Evolutionary conservation across 2,797 vertebrate genomes (phyloP), one percentile per base, ranked within the genome.

Genomic region (Ctenopoma kingsleyae): DNA sequence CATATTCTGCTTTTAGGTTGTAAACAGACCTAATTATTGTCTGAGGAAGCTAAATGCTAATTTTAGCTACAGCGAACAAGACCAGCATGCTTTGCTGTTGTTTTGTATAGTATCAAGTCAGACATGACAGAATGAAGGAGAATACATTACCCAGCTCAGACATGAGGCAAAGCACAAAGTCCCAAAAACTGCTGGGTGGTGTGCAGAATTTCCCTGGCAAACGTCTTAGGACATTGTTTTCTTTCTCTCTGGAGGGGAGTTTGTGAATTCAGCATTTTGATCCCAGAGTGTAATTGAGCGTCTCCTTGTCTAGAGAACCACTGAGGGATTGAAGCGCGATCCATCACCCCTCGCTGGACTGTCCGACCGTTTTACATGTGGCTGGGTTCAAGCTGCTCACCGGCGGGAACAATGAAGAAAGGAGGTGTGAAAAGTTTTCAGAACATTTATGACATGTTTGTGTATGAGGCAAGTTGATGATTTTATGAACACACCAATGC

Each of bases 201-300:
- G 68, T 40, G 60, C 69, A 78, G 67, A 78, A 63, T 76, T 40
- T 60, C 41, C 55, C 67, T 15, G 49, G 17, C 4, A 11, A 84
- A 81, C 75, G 80, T 84, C 78, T 82, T 53, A 46, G 72, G 77
- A 74, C 73, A 41, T 55, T 80, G 65, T 56, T 13, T 44, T 54
- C 20, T 61, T 19, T 54, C 27, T 78, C 79, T 70, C 66, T 56
- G 56, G 74, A 77, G 67, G 38, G 13, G 80, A 77, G 78, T 78
- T 72, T 83, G 91, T 87, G 83, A 89, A 85, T 90, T 92, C 87
- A 88, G 88, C 86, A 84, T 89, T 88, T 85, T 91, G 89, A 91
- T 92, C 91, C 81, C 69, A 17, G 80, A 72, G 87, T 71, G 87
- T 91, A 90, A 92, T 92, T 74, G 85, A 92, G 87, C 87, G 70